Evolutionary conservation across 2,888 invertebrate genomes (phyloP).

Genomic region (Aspidapion aeneum): DNA sequence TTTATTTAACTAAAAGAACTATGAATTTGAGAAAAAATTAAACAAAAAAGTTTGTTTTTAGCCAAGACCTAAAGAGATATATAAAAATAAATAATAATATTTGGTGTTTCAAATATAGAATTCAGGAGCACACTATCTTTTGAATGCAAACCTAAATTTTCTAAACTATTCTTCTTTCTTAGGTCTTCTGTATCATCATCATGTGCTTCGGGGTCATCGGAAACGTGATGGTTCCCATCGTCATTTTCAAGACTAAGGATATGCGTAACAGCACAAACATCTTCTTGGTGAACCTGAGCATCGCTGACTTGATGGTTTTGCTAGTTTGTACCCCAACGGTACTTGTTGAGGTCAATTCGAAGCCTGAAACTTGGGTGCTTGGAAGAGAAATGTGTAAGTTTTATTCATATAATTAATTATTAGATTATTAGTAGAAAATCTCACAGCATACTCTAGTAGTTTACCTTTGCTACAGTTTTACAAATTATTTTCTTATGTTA

Average conservation of each 20-base stretch:
- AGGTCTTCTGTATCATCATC: conserved; percentile 77
- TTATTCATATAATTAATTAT: conserved; percentile 4
- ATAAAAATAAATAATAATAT: no score
- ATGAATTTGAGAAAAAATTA: no score
- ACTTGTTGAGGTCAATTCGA: conserved; percentile 88
- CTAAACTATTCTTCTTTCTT: conserved; percentile 10
- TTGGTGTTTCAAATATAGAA: no score
- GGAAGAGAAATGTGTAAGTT: conserved; percentile 93
- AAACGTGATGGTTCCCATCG: conserved; percentile 90
- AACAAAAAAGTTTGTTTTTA: no score
- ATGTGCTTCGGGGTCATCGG: conserved; percentile 89
- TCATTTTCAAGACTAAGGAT: conserved; percentile 87
- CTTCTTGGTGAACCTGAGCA: conserved; percentile 89
- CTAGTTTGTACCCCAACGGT: conserved; percentile 91
- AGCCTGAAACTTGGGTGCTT: conserved; percentile 89
- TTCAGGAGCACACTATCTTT: no score
- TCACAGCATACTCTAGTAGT: not conserved
- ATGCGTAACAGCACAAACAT: conserved; percentile 95
- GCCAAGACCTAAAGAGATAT: no score
- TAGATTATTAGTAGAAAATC: conserved; percentile 4
- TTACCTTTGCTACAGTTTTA: no score
- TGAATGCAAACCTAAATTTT: no score
- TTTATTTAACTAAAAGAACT: no score
- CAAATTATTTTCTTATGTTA: no score
- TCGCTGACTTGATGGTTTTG: conserved; percentile 88